Evolutionary conservation across 2,797 vertebrate species (phyloP).

Genomic region (Spinus olivaceus): DNA sequence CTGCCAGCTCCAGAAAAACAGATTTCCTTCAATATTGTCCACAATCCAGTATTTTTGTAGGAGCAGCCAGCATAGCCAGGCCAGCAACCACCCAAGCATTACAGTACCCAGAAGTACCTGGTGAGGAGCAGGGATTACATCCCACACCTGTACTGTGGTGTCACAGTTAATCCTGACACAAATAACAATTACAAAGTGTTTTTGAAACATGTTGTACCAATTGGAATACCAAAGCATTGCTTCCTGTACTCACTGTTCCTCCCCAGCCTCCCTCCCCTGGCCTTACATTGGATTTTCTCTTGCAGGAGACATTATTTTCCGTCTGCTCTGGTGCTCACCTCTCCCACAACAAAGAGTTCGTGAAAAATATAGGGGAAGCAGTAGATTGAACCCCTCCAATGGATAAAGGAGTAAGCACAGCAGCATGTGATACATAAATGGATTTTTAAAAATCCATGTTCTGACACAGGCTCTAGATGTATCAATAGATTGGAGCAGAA

Average conservation of each 20-base stretch:
- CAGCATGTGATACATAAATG: not conserved
- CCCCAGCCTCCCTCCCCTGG: not conserved
- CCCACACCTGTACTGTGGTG: not conserved
- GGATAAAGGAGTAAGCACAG: not conserved
- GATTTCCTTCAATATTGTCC: not conserved
- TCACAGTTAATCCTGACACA: not conserved
- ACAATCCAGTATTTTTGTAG: not conserved
- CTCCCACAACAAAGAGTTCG: not conserved
- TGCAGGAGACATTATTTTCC: not conserved
- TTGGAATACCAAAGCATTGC: not conserved
- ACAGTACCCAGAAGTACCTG: not conserved
- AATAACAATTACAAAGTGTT: not conserved
- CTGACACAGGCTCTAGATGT: not conserved
- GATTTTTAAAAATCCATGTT: not conserved
- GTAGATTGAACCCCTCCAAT: not conserved
- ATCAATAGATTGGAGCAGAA: not conserved
- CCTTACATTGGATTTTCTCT: not conserved
- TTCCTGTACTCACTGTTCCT: not conserved
- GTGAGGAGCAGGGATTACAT: not conserved
- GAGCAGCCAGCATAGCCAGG: not conserved
- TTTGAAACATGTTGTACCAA: not conserved
- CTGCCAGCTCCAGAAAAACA: not conserved
- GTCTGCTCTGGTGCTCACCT: not conserved
- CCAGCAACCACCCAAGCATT: not conserved
- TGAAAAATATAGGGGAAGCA: not conserved